Conservation (phyloP, 2,797 vertebrate genomes). For the Masticophis lateralis region DNA sequence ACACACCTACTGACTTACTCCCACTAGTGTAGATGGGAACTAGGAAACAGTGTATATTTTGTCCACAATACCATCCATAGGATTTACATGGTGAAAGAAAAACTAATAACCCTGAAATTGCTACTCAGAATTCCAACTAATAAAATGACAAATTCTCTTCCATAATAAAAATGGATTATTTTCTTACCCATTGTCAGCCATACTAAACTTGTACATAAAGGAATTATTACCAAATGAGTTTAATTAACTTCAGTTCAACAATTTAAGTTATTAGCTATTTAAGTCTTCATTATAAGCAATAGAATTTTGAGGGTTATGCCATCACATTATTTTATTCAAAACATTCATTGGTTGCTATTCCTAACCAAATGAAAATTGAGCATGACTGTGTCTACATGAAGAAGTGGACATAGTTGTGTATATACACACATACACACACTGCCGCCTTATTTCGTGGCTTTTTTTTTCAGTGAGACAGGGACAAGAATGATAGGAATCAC, state of each 20-base stretch:
- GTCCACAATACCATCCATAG: not conserved
- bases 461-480: not conserved
- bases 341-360: not conserved
- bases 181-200: not conserved
- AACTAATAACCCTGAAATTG: not conserved
- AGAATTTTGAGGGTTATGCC: not conserved
- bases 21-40: not conserved
- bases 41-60: not conserved
- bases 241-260: not conserved
- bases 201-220: not conserved
- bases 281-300: not conserved
- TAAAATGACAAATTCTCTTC: not conserved
- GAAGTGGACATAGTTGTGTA: not conserved
- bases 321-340: not conserved
- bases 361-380: not conserved
- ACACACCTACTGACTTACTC: not conserved
- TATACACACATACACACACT: not conserved
- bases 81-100: not conserved
- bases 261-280: not conserved
- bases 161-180: not conserved
- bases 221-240: not conserved
- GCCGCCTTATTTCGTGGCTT: not conserved
- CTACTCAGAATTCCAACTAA: not conserved
- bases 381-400: not conserved
- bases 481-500: not conserved